These are phyloP conservation scores for Hypsibius dujardini DNA, from an alignment of 1,140 invertebrate genomes.

Conservation along the genomic window DNA sequence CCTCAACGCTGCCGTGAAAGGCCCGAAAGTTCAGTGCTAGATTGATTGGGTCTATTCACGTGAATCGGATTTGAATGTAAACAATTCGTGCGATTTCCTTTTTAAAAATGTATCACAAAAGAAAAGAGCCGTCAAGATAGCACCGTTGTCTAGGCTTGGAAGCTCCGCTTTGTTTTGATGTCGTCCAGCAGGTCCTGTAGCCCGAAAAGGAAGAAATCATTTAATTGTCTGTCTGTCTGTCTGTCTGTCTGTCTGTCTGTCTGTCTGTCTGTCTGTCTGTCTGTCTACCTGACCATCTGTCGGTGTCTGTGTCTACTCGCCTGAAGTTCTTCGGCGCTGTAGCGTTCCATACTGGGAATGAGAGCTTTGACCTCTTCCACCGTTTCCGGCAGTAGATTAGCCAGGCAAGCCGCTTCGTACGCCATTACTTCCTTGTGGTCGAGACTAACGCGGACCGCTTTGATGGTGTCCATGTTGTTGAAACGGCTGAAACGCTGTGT, in stretches of 20 bases:
- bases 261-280: constrained; percentile 21
- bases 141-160: neutral
- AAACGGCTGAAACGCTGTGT: constrained; percentile 83
- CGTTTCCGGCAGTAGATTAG: constrained; percentile 92
- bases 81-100: too few relatives aligned
- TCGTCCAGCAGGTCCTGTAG: neutral
- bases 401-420: constrained; percentile 89
- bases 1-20: too few relatives aligned
- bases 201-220: constrained; percentile 17
- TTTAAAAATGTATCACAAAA: too few relatives aligned
- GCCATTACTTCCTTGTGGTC: constrained; percentile 91
- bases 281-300: constrained; percentile 18
- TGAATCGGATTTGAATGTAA: too few relatives aligned
- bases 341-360: constrained; percentile 51
- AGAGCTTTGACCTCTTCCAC: constrained; percentile 91
- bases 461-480: constrained; percentile 94
- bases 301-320: neutral
- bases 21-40: too few relatives aligned
- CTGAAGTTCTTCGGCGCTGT: neutral
- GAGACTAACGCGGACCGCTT: constrained; percentile 59
- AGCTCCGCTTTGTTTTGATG: constrained; percentile 10
- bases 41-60: too few relatives aligned
- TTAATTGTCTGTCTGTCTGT: neutral
- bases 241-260: neutral
- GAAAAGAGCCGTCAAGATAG: too few relatives aligned